These are phyloP conservation scores for Microtus richardsoni DNA, from an alignment of 2,113 vertebrate species.

Conservation along the genomic window DNA sequence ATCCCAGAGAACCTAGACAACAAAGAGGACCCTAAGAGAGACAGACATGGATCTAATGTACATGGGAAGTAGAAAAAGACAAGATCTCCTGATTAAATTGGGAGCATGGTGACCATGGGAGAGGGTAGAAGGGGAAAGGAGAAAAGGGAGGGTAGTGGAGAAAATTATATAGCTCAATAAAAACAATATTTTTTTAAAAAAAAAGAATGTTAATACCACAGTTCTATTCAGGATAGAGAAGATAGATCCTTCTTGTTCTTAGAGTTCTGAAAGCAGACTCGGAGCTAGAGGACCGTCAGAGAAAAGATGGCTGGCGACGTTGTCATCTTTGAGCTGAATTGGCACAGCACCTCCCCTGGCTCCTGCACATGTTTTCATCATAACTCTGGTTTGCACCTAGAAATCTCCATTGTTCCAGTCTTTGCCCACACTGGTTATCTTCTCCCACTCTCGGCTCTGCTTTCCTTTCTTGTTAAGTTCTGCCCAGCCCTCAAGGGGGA, in stretches of 20 bases:
- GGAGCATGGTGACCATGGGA: no score
- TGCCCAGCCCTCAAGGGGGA: slow-evolving; percentile 67
- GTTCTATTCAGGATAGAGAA: slow-evolving; percentile 1
- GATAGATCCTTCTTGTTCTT: not conserved
- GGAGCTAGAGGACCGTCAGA: not conserved
- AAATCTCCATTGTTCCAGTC: not conserved
- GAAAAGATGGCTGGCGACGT: not conserved
- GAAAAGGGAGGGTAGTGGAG: no score
- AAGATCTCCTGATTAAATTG: no score
- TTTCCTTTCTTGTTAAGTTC: not conserved
- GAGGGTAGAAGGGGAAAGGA: no score
- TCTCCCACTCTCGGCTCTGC: not conserved
- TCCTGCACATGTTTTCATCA: accelerated
- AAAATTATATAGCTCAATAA: no score
- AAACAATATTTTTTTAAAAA: no score
- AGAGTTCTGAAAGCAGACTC: not conserved
- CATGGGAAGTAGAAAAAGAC: no score
- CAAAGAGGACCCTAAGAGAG: no score
- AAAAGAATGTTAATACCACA: not conserved
- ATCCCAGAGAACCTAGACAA: no score
- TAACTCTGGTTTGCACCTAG: not conserved
- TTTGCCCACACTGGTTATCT: not conserved
- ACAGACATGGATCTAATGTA: no score
- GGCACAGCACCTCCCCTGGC: not conserved
- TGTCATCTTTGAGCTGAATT: not conserved